Conservation (phyloP, 2,113 vertebrate species). For the Notothenia coriiceps region DNA sequence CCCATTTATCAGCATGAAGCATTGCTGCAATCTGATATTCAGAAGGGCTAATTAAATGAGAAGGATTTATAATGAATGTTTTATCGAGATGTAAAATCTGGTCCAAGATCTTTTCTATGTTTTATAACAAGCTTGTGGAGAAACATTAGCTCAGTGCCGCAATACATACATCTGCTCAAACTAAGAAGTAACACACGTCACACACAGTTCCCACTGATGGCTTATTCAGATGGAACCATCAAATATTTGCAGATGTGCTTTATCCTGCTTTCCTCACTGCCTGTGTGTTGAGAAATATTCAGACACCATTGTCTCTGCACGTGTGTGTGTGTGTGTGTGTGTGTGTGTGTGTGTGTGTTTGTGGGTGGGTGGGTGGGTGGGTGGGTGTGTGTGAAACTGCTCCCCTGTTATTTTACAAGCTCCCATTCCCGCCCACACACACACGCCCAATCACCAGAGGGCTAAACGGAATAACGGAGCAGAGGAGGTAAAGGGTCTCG, state of each 20-base stretch:
- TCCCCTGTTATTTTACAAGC: slow-evolving; percentile 51
- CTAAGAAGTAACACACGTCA: slow-evolving; percentile 29
- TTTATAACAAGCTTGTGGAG: slow-evolving; percentile 3
- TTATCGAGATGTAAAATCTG: slow-evolving; percentile 25
- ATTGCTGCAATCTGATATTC: slow-evolving; percentile 38
- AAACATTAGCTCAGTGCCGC: background rate
- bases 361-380: background rate
- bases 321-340: background rate
- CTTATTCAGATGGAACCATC: slow-evolving; percentile 62
- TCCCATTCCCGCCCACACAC: slow-evolving; percentile 38
- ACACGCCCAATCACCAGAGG: slow-evolving; percentile 64
- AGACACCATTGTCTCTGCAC: slow-evolving; percentile 69
- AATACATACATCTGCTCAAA: slow-evolving; percentile 4
- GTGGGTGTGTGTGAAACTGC: slow-evolving; percentile 12
- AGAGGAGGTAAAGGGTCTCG: slow-evolving; percentile 13
- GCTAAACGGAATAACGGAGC: slow-evolving; percentile 50
- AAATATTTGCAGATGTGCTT: slow-evolving; percentile 72
- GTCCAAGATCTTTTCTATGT: slow-evolving; percentile 3
- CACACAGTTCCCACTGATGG: slow-evolving; percentile 28
- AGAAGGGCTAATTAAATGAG: slow-evolving; percentile 55
- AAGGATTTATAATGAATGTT: slow-evolving; percentile 43
- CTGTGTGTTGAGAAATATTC: slow-evolving; percentile 66
- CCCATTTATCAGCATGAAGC: slow-evolving; percentile 57
- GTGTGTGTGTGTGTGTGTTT: slow-evolving; percentile 14
- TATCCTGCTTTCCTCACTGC: slow-evolving; percentile 62